Conservation (phyloP, 1,140 invertebrate genomes). For the Tetraneura akinire region DNA sequence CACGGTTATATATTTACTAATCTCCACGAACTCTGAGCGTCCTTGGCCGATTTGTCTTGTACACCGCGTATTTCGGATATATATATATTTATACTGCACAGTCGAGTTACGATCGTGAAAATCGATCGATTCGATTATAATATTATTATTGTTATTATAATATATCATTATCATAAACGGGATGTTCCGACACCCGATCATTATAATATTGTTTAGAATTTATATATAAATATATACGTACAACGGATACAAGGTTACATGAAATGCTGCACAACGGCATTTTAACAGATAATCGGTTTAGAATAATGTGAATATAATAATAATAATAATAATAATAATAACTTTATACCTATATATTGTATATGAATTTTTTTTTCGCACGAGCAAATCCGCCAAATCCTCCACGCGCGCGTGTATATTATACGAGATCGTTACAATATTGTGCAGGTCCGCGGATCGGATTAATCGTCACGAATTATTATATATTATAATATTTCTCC, state of each 20-base stretch:
- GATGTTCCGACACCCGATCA: conserved; percentile 1
- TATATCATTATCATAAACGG: conserved; percentile 13
- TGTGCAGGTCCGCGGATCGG: neutral
- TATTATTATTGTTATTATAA: neutral
- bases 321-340: neutral
- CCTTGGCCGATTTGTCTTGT: conserved; percentile 16
- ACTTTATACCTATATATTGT: neutral
- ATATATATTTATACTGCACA: too few relatives aligned
- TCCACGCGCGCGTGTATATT: too few relatives aligned
- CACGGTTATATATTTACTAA: too few relatives aligned
- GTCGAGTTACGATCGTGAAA: conserved; percentile 11
- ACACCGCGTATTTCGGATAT: neutral
- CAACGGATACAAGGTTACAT: conserved; percentile 34
- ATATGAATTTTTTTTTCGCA: neutral
- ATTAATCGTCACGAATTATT: conserved; percentile 32
- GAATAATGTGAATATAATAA: neutral
- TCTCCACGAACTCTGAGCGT: neutral
- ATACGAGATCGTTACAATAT: too few relatives aligned
- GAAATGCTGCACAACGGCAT: neutral
- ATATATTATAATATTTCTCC: neutral
- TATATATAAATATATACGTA: too few relatives aligned
- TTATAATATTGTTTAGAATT: neutral
- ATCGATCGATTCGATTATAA: neutral
- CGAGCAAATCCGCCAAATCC: conserved; percentile 12
- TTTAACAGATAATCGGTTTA: conserved; percentile 29